A percentile compares a stretch with the other conserved stretches of the same genome.
Conservation (phyloP, 2,797 vertebrate genomes). For the Chaetophractus vellerosus region DNA sequence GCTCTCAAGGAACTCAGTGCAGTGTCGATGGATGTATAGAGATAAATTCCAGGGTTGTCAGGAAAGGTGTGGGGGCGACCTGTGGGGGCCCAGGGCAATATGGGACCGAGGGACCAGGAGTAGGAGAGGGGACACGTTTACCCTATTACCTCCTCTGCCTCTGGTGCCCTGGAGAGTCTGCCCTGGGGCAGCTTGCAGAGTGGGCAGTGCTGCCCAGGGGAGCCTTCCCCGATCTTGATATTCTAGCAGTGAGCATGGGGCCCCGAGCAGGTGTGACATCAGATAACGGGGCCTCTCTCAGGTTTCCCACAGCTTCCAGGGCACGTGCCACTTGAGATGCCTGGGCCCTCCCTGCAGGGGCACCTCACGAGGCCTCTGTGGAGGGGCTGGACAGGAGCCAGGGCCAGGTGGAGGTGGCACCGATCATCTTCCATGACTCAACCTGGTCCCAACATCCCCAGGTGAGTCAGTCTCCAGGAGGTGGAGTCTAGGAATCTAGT, state of each 20-base stretch:
- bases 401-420: background rate
- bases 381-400: background rate
- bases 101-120: background rate
- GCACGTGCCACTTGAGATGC: conserved; percentile 65
- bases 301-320: conserved; percentile 77
- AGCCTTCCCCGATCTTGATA: conserved; percentile 75
- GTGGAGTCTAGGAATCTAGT: background rate
- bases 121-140: background rate
- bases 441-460: background rate
- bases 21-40: background rate
- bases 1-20: background rate
- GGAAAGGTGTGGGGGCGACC: background rate
- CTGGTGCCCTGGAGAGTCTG: background rate
- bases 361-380: background rate
- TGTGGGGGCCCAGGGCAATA: background rate
- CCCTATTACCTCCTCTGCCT: background rate
- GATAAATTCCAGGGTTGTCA: background rate
- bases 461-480: conserved; percentile 62
- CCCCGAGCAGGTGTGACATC: background rate
- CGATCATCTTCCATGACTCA: conserved; percentile 53
- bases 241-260: conserved; percentile 55
- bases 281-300: conserved; percentile 68
- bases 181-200: background rate
- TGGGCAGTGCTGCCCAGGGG: background rate
- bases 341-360: conserved; percentile 44